Percentiles rank a stretch among this genome's conserved stretches.
phyloP scores from a whole-genome alignment of 2,797 vertebrate genomes.

The Propithecus deckenii region DNA sequence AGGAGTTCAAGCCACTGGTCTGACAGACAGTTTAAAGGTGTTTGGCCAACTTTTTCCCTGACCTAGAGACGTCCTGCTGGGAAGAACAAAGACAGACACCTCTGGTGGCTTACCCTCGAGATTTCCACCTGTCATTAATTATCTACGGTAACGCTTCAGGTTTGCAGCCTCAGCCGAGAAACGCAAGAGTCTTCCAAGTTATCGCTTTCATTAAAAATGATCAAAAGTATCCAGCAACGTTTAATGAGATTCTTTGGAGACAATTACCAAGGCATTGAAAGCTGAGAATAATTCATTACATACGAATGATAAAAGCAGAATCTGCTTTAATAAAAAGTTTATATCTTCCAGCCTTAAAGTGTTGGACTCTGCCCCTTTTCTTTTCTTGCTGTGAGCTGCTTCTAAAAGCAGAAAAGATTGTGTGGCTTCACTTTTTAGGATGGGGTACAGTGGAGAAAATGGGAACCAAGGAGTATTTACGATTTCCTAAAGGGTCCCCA shows the following conservation, averaged over 20 bases:
- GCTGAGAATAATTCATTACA: constrained; percentile 67
- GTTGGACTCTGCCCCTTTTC: background rate
- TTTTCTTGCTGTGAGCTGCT: background rate
- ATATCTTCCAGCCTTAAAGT: constrained; percentile 40
- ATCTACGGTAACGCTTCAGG: background rate
- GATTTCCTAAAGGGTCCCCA: background rate
- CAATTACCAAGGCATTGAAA: constrained; percentile 61
- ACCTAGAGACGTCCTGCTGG: background rate
- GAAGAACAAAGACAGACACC: background rate
- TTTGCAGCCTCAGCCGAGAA: background rate
- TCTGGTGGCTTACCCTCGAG: background rate
- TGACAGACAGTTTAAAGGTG: background rate
- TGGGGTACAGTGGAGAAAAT: background rate
- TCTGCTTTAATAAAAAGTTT: constrained; percentile 62
- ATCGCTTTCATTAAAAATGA: constrained; percentile 69
- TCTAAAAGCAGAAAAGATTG: background rate
- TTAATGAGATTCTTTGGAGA: constrained; percentile 68
- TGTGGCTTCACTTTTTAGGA: background rate
- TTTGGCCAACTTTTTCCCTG: background rate
- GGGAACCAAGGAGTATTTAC: background rate
- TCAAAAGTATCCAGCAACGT: constrained; percentile 58
- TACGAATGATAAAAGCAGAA: constrained; percentile 53
- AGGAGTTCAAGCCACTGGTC: background rate
- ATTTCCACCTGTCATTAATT: background rate
- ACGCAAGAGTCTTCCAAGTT: constrained; percentile 39